Base-by-base conservation (phyloP, 2,888 invertebrate species). In the Ctenicera cuprea region DNA sequence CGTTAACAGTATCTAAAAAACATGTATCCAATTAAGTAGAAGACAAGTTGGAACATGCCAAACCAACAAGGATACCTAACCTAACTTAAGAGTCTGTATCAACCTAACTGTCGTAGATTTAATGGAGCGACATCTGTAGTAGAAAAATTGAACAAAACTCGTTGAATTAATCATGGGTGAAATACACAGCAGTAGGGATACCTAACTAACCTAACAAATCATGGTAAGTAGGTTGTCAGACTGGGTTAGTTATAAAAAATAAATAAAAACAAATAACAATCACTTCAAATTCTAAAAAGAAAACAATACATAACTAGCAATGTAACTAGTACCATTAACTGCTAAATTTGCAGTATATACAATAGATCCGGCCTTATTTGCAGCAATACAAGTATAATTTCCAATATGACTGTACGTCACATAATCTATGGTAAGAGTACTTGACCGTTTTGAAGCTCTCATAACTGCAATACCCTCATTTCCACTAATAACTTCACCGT, bases 331-430 rank as follows among this genome's bases (percentile, higher is more conserved):
- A 89, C 90, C 89, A 80, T 89, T 89, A 12, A 90, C 89, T 62
- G 84, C 82, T 69, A 90, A 83, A 30, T 80, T 82, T 7, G 89
- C 86, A 20, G 88, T 88, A 77, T 86, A 86, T 75, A 87, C 88
- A 26, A 87, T 85, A 41, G 86, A 83, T 57, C 89, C 90, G 37
- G 88, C 88, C 41, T 82, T 80, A 82, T 90, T 90, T 65, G 85
- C 86, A 1, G 89, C 90, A 26, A 84, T 82, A 77, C 90, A 90
- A 11, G 89, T 88, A 79, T 89, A 90, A 68, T 87, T 86, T 14
- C 90, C 90, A 41, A 87, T 85, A 77, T 89, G 89, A 50, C 83
- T 83, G 26, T 88, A 87, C 69, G 87, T 85, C 2, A 89, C 88
- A 8, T 88, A 86, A 76, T 89, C 89, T 75, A 90, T 89, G 77